Conservation (phyloP, 1,140 invertebrate genomes). For the Heliothis subflexa region DNA sequence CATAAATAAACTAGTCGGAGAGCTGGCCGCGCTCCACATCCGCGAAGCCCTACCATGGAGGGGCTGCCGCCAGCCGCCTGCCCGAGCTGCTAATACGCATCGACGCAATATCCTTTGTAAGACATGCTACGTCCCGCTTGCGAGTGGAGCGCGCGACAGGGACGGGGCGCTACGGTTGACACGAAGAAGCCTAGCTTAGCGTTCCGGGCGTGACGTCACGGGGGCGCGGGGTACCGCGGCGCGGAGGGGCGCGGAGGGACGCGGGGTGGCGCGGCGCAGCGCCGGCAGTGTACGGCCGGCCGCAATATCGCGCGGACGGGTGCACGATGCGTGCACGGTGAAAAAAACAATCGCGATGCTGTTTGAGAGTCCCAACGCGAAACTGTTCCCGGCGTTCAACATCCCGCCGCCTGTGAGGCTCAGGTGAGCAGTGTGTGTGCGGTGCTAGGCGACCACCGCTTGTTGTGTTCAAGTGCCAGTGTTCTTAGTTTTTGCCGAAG, state of each 20-base stretch:
- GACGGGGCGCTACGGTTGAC: constrained; percentile 39
- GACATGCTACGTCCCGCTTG: constrained; percentile 26
- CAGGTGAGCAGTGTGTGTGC: constrained; percentile 72
- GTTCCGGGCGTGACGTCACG: constrained; percentile 64
- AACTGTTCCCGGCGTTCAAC: constrained; percentile 84
- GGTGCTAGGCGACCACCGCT: constrained; percentile 41
- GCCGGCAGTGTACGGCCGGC: constrained; percentile 76
- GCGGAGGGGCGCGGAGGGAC: constrained; percentile 51
- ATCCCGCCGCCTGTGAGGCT: constrained; percentile 83
- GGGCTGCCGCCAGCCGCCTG: constrained; percentile 8
- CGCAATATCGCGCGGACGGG: constrained; percentile 68
- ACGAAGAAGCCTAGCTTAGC: constrained; percentile 56
- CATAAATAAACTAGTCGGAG: constrained; percentile 25
- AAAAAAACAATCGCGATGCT: constrained; percentile 80
- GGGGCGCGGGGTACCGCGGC: constrained; percentile 47
- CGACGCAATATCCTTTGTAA: constrained; percentile 48
- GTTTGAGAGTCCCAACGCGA: constrained; percentile 84
- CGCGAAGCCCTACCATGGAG: constrained; percentile 34
- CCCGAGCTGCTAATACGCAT: constrained; percentile 44
- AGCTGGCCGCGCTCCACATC: constrained; percentile 13
- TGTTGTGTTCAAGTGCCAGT: constrained; percentile 62
- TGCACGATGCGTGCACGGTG: constrained; percentile 79
- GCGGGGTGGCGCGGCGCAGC: constrained; percentile 60
- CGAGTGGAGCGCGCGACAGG: constrained; percentile 15
- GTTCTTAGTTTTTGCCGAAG: constrained; percentile 60